Evolutionary conservation across 2,888 invertebrate genomes (phyloP).

Genomic region (Schizaphis graminum): DNA sequence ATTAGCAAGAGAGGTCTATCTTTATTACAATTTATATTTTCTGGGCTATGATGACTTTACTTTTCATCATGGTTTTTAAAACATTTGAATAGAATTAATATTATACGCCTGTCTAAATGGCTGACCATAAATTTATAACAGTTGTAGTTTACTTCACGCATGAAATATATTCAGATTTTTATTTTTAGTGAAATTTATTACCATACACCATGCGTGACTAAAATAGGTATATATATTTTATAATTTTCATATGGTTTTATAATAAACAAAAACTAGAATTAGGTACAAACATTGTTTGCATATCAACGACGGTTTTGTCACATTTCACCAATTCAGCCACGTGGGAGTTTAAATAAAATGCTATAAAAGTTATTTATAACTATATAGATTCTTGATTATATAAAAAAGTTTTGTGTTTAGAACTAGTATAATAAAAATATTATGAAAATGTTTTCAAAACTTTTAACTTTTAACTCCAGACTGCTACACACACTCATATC

Average conservation of each 20-base stretch:
- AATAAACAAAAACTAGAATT: neutral
- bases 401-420: neutral
- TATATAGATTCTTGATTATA: neutral
- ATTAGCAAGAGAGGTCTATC: neutral
- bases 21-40: neutral
- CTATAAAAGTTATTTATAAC: conserved; percentile 2
- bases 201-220: neutral
- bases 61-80: neutral
- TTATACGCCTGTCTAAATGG: neutral
- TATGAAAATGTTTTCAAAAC: neutral
- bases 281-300: neutral
- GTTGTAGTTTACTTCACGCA: neutral
- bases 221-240: neutral
- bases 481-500: neutral
- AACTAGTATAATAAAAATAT: neutral
- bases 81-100: neutral
- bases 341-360: neutral
- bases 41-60: neutral
- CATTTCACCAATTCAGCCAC: neutral
- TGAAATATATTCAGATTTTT: neutral
- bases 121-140: neutral
- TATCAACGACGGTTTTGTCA: neutral
- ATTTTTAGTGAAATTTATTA: neutral
- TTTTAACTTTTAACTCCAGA: neutral
- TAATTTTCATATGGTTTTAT: neutral